Evolutionary conservation across 2,797 vertebrate species (phyloP), one percentile per base, ranked within the genome.

Genomic region (Epinephelus coioides): DNA sequence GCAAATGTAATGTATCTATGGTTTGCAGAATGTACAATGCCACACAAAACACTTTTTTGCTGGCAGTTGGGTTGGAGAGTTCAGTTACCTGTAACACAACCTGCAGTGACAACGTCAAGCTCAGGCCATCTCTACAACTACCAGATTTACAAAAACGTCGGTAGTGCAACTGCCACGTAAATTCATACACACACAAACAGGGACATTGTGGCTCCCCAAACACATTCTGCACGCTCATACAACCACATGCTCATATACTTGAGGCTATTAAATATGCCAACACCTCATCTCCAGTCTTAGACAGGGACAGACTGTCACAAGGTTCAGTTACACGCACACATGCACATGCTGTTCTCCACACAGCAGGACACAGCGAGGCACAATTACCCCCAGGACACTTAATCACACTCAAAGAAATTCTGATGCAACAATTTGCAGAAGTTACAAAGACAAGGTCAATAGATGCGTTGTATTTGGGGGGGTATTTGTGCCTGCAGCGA

Each of bases 391-490:
- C 46, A 34, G 82, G 88, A 76, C 27, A 73, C 54, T 82, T 78
- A 81, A 81, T 86, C 89, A 79, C 73, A 67, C 76, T 74, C 54
- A 75, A 84, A 78, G 68, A 84, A 73, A 85, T 77, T 87, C 64
- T 83, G 85, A 86, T 86, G 84, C 86, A 87, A 88, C 85, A 79
- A 72, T 85, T 85, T 84, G 67, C 87, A 63, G 64, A 88, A 88
- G 73, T 77, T 79, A 72, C 64, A 81, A 63, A 82, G 81, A 86
- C 91, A 88, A 91, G 89, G 86, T 89, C 87, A 89, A 81, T 49
- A 78, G 55, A 84, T 76, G 72, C 76, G 73, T 74, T 79, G 56
- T 77, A 34, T 76, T 80, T n/a, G 2, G 57, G 79, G 60, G 61
- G 44, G 40, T 70, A 63, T 76, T 75, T 83, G 64, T 25, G 79